Percentiles rank a stretch among this genome's conserved stretches.
Evolutionary conservation across 2,888 invertebrate genomes (phyloP).

Genomic region (Ichneumon xanthorius): DNA sequence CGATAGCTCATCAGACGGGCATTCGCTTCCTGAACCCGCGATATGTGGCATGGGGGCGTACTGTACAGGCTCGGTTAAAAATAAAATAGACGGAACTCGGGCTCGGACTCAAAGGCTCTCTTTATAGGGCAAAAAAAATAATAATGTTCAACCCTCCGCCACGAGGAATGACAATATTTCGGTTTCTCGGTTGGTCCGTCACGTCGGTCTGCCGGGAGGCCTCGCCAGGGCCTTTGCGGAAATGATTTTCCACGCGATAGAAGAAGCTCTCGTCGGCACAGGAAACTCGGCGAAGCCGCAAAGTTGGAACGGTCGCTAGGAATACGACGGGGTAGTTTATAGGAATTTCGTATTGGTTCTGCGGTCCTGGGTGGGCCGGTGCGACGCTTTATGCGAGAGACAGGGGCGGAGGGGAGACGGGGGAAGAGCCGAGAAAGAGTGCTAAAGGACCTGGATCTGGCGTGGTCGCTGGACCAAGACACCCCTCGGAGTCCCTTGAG

Average conservation of each 20-base stretch:
- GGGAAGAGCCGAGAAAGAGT: conserved; percentile 16
- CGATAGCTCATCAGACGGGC: conserved; percentile 27
- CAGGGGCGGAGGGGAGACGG: conserved; percentile 21
- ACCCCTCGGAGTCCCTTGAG: conserved; percentile 70
- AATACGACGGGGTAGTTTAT: conserved; percentile 58
- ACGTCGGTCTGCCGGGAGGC: not conserved
- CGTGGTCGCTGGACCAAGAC: conserved; percentile 78
- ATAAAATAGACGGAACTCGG: not conserved
- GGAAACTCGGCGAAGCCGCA: conserved; percentile 53
- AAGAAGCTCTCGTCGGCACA: conserved; percentile 36
- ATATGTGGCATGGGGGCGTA: not conserved
- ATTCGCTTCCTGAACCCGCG: not conserved
- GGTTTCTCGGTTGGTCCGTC: conserved; percentile 35
- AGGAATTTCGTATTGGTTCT: conserved; percentile 61
- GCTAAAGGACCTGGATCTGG: conserved; percentile 57
- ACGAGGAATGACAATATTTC: conserved; percentile 52
- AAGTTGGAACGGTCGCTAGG: conserved; percentile 52
- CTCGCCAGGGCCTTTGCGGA: conserved; percentile 37
- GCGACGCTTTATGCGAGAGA: conserved; percentile 39
- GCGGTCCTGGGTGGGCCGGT: conserved; percentile 34
- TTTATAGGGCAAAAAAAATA: not conserved
- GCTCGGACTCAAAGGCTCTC: not conserved
- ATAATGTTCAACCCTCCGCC: conserved; percentile 34
- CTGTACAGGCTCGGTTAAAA: not conserved
- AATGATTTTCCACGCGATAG: conserved; percentile 66